Percentiles rank a stretch among this genome's conserved stretches.
Evolutionary conservation across 2,888 invertebrate species (phyloP).

Genomic region (Heliconius hortense): DNA sequence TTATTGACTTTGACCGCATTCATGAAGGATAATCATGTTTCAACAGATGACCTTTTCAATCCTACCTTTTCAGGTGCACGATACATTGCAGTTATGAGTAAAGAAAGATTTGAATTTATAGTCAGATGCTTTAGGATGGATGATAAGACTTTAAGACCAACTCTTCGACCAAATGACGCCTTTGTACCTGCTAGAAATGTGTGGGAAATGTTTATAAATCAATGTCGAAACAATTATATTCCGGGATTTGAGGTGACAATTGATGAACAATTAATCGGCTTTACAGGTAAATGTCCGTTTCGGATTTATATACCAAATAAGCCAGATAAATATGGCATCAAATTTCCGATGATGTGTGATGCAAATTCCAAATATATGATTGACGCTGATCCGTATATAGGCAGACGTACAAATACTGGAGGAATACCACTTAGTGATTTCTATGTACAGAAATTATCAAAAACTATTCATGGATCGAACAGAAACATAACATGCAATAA

Average conservation of each 20-base stretch:
- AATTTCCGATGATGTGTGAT: constrained; percentile 25
- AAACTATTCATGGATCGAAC: constrained; percentile 36
- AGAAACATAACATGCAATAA: constrained; percentile 47
- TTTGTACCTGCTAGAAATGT: not conserved
- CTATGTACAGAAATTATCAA: constrained; percentile 35
- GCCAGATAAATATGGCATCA: constrained; percentile 23
- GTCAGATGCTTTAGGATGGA: not conserved
- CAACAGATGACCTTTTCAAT: not conserved
- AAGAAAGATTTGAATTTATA: not conserved
- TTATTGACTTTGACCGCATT: constrained; percentile 1
- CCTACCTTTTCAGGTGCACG: not conserved
- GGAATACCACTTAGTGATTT: constrained; percentile 30
- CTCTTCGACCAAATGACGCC: not conserved
- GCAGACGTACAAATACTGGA: constrained; percentile 17
- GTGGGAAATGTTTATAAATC: not conserved
- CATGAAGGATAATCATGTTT: not conserved
- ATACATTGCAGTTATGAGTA: constrained; percentile 1
- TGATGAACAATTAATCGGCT: not conserved
- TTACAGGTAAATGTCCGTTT: not conserved
- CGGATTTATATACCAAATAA: constrained; percentile 16
- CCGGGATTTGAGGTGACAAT: not conserved
- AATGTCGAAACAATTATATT: not conserved
- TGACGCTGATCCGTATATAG: not conserved
- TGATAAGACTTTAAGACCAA: not conserved
- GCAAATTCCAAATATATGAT: constrained; percentile 22